phyloP scores from a whole-genome alignment of 2,888 invertebrate species.

The Yponomeuta plumbellus region DNA sequence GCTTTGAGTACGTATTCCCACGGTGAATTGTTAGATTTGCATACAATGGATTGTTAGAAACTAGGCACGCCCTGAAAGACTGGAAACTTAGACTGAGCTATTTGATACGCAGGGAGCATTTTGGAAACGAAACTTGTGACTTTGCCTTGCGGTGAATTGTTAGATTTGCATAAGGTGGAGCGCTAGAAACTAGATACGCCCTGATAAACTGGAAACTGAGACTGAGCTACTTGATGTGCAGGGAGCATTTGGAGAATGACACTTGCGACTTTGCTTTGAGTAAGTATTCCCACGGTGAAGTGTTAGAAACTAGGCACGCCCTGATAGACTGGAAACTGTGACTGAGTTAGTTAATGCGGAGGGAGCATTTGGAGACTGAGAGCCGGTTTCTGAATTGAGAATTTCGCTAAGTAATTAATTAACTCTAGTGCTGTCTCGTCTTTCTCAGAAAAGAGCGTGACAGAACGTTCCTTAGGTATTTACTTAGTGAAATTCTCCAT shows the following conservation, averaged over 20 bases:
- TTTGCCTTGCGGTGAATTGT: conserved; percentile 75
- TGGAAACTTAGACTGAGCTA: conserved; percentile 87
- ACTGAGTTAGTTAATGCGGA: conserved; percentile 83
- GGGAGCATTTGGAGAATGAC: conserved; percentile 79
- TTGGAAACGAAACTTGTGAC: conserved; percentile 82
- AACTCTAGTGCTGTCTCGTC: too few relatives aligned
- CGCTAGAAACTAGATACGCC: conserved; percentile 72
- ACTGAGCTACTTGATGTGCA: conserved; percentile 83
- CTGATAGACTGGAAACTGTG: conserved; percentile 89
- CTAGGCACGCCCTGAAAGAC: conserved; percentile 83
- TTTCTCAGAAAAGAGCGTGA: too few relatives aligned
- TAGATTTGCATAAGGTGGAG: too few relatives aligned
- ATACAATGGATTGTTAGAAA: too few relatives aligned
- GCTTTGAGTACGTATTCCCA: conserved; percentile 75
- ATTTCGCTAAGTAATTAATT: too few relatives aligned
- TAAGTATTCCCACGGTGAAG: conserved; percentile 35
- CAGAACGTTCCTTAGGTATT: too few relatives aligned
- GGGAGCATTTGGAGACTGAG: conserved; percentile 78
- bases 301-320: conserved; percentile 73
- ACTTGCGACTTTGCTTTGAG: conserved; percentile 86
- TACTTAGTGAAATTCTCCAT: too few relatives aligned
- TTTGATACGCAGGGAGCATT: conserved; percentile 81
- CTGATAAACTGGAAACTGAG: conserved; percentile 88
- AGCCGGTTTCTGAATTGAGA: too few relatives aligned
- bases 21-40: too few relatives aligned